These are phyloP conservation scores for Strigamia transsilvanica DNA, from an alignment of 2,888 invertebrate species.

Conservation along the genomic window DNA sequence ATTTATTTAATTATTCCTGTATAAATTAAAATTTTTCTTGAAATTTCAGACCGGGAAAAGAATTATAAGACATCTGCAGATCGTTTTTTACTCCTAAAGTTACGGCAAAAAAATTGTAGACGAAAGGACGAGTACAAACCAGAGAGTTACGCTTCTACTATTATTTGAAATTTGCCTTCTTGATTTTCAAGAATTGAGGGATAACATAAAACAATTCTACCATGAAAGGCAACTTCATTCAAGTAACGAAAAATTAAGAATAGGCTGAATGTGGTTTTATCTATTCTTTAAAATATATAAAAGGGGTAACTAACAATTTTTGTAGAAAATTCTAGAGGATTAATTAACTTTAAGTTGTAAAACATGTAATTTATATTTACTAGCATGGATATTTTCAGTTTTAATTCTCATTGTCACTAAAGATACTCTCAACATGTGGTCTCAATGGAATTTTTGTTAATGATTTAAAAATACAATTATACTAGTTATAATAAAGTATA, in stretches of 20 bases:
- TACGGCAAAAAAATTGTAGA: conserved; percentile 13
- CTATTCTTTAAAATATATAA: too few species aligned
- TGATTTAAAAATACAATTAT: too few species aligned
- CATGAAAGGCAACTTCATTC: background rate
- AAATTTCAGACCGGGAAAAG: background rate
- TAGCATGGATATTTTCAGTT: too few species aligned
- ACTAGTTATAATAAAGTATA: too few species aligned
- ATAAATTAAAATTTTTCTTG: too few species aligned
- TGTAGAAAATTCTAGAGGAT: too few species aligned
- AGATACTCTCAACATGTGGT: background rate
- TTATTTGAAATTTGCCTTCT: background rate
- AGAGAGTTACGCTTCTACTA: background rate
- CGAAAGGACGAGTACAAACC: background rate
- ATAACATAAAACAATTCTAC: background rate
- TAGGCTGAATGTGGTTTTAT: background rate
- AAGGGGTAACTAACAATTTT: too few species aligned
- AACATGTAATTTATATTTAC: background rate
- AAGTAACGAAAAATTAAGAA: background rate
- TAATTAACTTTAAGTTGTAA: background rate
- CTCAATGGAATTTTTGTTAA: too few species aligned
- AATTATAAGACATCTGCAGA: background rate
- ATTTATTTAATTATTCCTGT: background rate
- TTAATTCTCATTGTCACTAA: background rate
- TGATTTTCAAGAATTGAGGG: background rate
- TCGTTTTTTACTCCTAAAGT: background rate